Evolutionary conservation across 2,113 vertebrate species (phyloP).

Genomic region (Gobio gobio): DNA sequence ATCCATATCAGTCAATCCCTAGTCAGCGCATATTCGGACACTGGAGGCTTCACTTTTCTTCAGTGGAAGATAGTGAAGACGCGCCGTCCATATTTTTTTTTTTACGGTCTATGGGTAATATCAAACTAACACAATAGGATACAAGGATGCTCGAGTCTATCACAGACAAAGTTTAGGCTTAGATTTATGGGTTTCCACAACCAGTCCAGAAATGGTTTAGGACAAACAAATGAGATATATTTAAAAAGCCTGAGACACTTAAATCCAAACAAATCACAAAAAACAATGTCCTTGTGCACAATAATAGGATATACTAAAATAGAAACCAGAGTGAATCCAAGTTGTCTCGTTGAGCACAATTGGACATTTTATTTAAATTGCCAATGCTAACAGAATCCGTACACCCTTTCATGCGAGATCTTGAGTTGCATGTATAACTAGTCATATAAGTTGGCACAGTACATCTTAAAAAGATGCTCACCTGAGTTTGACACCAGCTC

Average conservation of each 20-base stretch:
- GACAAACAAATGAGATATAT: neutral
- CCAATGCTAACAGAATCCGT: neutral
- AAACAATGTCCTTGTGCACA: neutral
- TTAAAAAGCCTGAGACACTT: no score
- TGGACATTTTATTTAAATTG: neutral
- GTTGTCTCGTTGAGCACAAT: neutral
- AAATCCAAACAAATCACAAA: neutral
- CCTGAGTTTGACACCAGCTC: slow-evolving; percentile 98
- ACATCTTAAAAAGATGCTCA: slow-evolving; percentile 63
- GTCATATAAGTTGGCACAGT: neutral
- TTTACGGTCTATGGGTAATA: no score
- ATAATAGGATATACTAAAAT: neutral
- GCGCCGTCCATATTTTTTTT: no score
- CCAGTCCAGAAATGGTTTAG: neutral
- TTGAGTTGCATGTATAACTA: neutral
- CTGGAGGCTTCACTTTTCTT: no score
- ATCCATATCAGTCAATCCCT: no score
- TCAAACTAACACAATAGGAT: neutral
- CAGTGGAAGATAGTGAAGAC: no score
- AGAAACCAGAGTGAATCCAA: neutral
- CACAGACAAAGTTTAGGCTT: neutral
- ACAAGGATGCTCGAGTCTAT: neutral
- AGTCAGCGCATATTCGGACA: no score
- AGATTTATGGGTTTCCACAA: neutral
- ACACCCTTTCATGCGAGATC: neutral